Conservation (phyloP, 2,888 invertebrate genomes). For the Euzetes globulus region DNA sequence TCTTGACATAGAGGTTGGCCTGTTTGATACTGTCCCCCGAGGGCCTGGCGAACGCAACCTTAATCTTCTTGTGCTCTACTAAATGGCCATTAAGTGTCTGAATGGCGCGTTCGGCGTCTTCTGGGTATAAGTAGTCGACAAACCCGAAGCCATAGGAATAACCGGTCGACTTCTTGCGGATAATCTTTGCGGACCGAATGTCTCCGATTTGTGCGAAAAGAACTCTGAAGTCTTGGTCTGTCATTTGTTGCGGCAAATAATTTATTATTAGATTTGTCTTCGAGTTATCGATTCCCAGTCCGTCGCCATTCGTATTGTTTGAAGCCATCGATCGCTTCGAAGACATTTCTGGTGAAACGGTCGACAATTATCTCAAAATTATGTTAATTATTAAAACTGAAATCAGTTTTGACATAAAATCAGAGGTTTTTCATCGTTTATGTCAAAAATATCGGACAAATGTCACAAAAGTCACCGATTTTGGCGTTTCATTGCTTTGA, state of each 20-base stretch:
- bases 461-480: neutral
- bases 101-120: slow-evolving; percentile 78
- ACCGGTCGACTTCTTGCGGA: slow-evolving; percentile 59
- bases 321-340: neutral
- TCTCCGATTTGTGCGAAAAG: slow-evolving; percentile 82
- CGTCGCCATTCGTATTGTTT: neutral
- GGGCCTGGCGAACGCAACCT: slow-evolving; percentile 86
- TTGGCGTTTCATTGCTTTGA: too few relatives aligned
- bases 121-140: slow-evolving; percentile 76
- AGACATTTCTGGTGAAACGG: neutral
- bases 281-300: slow-evolving; percentile 35
- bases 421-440: neutral
- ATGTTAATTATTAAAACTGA: too few relatives aligned
- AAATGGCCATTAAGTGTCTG: slow-evolving; percentile 76
- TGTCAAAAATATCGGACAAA: neutral
- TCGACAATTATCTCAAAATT: too few relatives aligned
- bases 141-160: slow-evolving; percentile 96
- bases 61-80: slow-evolving; percentile 81
- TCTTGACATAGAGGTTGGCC: slow-evolving; percentile 86
- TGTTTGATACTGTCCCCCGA: slow-evolving; percentile 86
- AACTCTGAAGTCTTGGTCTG: slow-evolving; percentile 74
- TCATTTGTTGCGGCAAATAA: slow-evolving; percentile 87
- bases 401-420: too few relatives aligned
- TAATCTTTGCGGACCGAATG: slow-evolving; percentile 76
- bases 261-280: slow-evolving; percentile 83